phyloP scores from a whole-genome alignment of 1,140 invertebrate species.

The Drosophila parvula region DNA sequence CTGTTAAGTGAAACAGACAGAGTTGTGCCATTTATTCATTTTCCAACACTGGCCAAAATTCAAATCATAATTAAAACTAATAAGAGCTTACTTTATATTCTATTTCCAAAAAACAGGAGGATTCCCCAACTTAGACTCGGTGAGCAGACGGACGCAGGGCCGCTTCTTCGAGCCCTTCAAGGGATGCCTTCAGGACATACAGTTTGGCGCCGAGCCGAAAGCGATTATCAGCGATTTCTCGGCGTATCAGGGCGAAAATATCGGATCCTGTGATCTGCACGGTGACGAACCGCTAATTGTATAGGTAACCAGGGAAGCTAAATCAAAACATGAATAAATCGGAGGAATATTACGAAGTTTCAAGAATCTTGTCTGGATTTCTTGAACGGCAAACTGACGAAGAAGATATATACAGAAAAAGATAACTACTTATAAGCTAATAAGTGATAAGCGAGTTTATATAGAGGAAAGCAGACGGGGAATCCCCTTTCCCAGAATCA shows the following conservation, averaged over 20 bases:
- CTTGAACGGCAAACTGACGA: conserved; percentile 38
- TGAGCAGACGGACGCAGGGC: conserved; percentile 81
- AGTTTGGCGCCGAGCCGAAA: conserved; percentile 76
- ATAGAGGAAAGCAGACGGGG: conserved; percentile 31
- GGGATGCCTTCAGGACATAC: conserved; percentile 84
- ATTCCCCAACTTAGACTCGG: conserved; percentile 83
- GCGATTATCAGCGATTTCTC: conserved; percentile 85
- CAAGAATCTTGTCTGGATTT: conserved; percentile 3
- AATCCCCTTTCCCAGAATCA: conserved; percentile 14
- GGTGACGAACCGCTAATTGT: conserved; percentile 80
- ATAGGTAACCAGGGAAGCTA: conserved; percentile 53
- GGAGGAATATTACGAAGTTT: conserved; percentile 46
- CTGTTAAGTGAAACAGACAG: no score
- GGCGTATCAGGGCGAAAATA: conserved; percentile 85
- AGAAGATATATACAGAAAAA: conserved; percentile 39
- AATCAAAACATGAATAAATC: conserved; percentile 46
- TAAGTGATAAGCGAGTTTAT: conserved; percentile 72
- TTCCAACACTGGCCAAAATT: conserved; percentile 1
- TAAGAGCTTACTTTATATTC: neutral
- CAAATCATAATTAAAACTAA: conserved; percentile 13
- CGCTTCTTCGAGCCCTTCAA: conserved; percentile 84
- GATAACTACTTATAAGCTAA: conserved; percentile 63
- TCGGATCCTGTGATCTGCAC: conserved; percentile 85
- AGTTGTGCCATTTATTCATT: neutral
- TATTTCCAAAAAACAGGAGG: conserved; percentile 79